A percentile compares a stretch with the other conserved stretches of the same genome.
These are phyloP conservation scores for Drosophila nasuta DNA, from an alignment of 1,140 invertebrate genomes.

Conservation along the genomic window DNA sequence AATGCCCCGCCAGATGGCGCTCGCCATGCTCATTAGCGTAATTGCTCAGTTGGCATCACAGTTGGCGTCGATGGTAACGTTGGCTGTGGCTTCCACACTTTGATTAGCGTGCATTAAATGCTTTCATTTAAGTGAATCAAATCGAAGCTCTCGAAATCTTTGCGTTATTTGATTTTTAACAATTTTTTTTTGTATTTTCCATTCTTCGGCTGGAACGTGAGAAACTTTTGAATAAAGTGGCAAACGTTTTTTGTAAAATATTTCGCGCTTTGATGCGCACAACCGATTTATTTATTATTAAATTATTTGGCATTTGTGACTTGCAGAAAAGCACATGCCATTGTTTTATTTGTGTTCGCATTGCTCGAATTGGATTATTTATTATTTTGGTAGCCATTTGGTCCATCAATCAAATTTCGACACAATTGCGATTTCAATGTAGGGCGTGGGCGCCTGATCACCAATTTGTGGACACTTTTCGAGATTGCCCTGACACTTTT, in stretches of 20 bases:
- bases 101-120: conserved; percentile 83
- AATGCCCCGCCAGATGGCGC: conserved; percentile 77
- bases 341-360: conserved; percentile 46
- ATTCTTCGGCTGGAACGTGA: conserved; percentile 65
- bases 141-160: conserved; percentile 64
- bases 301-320: conserved; percentile 80
- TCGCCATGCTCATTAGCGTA: conserved; percentile 78
- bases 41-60: conserved; percentile 60
- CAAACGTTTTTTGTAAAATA: conserved; percentile 46
- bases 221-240: conserved; percentile 74
- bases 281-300: conserved; percentile 80
- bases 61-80: conserved; percentile 42
- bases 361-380: conserved; percentile 32
- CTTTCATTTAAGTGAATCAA: conserved; percentile 80
- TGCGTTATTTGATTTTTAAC: conserved; percentile 12
- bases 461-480: conserved; percentile 53
- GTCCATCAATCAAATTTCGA: conserved; percentile 62
- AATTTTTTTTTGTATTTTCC: conserved; percentile 14
- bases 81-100: conserved; percentile 34
- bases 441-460: conserved; percentile 52
- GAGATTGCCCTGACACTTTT: conserved; percentile 45
- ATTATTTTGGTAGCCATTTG: conserved; percentile 34
- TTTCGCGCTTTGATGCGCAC: conserved; percentile 78
- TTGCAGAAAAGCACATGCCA: conserved; percentile 52
- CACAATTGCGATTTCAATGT: conserved; percentile 58